These are phyloP conservation scores for Orius insidiosus DNA, from an alignment of 1,140 invertebrate genomes.

Conservation along the genomic window DNA sequence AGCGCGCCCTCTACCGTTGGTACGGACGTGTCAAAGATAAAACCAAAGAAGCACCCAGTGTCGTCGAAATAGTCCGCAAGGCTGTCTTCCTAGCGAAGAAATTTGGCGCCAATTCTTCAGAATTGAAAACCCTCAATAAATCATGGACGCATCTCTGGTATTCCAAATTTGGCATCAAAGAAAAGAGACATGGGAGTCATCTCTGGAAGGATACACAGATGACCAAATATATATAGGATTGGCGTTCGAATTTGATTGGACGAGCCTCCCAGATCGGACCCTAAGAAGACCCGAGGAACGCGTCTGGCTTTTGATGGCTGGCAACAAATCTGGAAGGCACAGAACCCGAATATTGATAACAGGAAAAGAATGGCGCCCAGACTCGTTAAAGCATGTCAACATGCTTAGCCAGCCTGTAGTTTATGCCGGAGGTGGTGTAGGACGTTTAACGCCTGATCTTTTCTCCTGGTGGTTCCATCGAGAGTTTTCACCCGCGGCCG, in stretches of 20 bases:
- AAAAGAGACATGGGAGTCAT: neutral
- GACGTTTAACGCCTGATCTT: slow-evolving; percentile 30
- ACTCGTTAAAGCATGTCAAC: slow-evolving; percentile 31
- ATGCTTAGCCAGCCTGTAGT: slow-evolving; percentile 35
- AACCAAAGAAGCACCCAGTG: neutral
- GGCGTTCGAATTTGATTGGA: slow-evolving; percentile 30
- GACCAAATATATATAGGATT: slow-evolving; percentile 31
- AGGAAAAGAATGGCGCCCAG: slow-evolving; percentile 31
- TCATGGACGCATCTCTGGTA: slow-evolving; percentile 19
- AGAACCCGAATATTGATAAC: slow-evolving; percentile 31
- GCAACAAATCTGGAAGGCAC: slow-evolving; percentile 31
- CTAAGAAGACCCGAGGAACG: slow-evolving; percentile 20
- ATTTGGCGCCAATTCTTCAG: slow-evolving; percentile 15
- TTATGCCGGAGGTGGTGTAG: slow-evolving; percentile 35
- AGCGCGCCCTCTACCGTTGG: slow-evolving; percentile 21
- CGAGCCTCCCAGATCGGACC: slow-evolving; percentile 27
- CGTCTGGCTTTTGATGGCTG: slow-evolving; percentile 33
- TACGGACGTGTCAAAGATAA: slow-evolving; percentile 17
- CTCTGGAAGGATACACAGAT: slow-evolving; percentile 23
- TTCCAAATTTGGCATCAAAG: slow-evolving; percentile 17
- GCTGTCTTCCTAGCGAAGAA: slow-evolving; percentile 17
- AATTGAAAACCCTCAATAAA: slow-evolving; percentile 12
- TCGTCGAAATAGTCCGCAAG: slow-evolving; percentile 17
- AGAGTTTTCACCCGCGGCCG: slow-evolving; percentile 31
- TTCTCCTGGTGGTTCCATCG: slow-evolving; percentile 35